A percentile compares a stretch with the other conserved stretches of the same genome.
Evolutionary conservation across 2,797 vertebrate genomes (phyloP).

Genomic region (Nasua narica): DNA sequence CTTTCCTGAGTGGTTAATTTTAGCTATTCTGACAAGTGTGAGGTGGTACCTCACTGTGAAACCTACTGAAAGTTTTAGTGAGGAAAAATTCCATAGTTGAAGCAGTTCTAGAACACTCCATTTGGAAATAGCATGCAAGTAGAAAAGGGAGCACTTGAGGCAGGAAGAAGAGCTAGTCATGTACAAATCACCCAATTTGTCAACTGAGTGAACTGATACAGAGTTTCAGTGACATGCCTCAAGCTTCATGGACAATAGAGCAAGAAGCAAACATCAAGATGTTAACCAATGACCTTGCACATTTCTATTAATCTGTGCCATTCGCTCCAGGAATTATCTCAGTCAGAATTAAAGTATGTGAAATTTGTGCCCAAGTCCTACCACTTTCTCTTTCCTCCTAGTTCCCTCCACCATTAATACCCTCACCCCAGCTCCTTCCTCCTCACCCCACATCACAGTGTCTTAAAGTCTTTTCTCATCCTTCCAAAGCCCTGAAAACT

Average conservation of each 20-base stretch:
- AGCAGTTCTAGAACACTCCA: neutral
- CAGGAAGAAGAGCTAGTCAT: neutral
- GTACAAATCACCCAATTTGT: neutral
- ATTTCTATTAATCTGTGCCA: neutral
- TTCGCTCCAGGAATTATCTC: neutral
- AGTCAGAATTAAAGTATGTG: neutral
- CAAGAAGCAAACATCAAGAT: neutral
- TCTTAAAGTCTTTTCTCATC: neutral
- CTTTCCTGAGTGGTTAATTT: neutral
- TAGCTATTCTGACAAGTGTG: neutral
- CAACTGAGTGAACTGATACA: neutral
- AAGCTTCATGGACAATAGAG: neutral
- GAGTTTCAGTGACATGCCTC: neutral
- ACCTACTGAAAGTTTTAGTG: neutral
- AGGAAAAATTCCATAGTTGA: neutral
- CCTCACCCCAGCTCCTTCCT: neutral
- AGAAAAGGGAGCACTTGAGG: neutral
- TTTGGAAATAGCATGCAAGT: neutral
- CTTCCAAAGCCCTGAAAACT: neutral
- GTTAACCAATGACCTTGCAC: neutral
- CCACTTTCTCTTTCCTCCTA: neutral
- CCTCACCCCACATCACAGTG: neutral
- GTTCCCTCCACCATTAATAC: neutral
- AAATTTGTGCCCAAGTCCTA: neutral
- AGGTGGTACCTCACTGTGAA: neutral